These are phyloP conservation scores for Drosophila seclusa DNA, from an alignment of 2,888 invertebrate genomes.

Conservation along the genomic window DNA sequence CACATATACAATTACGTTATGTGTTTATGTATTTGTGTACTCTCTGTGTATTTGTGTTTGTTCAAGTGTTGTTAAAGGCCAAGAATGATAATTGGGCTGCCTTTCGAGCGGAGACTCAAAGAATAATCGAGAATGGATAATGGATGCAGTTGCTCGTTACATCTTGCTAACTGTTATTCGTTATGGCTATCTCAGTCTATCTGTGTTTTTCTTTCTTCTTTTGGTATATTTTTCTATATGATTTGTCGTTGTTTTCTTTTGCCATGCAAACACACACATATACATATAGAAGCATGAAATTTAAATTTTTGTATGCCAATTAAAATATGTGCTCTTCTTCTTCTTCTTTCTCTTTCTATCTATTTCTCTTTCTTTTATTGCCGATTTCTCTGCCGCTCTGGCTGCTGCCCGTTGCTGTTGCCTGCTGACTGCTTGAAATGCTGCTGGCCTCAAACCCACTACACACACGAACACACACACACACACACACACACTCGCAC, in stretches of 20 bases:
- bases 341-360: constrained; percentile 48
- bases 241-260: constrained; percentile 49
- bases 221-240: constrained; percentile 38
- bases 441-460: constrained; percentile 10
- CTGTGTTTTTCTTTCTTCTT: constrained; percentile 22
- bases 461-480: constrained; percentile 9
- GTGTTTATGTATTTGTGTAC: constrained; percentile 6
- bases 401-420: constrained; percentile 41
- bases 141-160: constrained; percentile 43
- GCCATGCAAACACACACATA: constrained; percentile 28
- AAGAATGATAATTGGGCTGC: constrained; percentile 14
- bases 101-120: background rate
- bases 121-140: background rate
- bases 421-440: constrained; percentile 32
- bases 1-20: constrained; percentile 1
- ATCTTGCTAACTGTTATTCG: constrained; percentile 56
- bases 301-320: constrained; percentile 67
- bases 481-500: constrained; percentile 16
- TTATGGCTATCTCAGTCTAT: constrained; percentile 38
- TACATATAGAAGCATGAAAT: constrained; percentile 48
- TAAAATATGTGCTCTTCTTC: constrained; percentile 66
- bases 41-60: constrained; percentile 18
- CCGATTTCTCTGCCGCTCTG: constrained; percentile 25
- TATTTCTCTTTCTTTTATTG: constrained; percentile 43
- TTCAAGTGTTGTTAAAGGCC: constrained; percentile 23